Conservation (phyloP, 2,888 invertebrate species). For the Formica aserva region DNA sequence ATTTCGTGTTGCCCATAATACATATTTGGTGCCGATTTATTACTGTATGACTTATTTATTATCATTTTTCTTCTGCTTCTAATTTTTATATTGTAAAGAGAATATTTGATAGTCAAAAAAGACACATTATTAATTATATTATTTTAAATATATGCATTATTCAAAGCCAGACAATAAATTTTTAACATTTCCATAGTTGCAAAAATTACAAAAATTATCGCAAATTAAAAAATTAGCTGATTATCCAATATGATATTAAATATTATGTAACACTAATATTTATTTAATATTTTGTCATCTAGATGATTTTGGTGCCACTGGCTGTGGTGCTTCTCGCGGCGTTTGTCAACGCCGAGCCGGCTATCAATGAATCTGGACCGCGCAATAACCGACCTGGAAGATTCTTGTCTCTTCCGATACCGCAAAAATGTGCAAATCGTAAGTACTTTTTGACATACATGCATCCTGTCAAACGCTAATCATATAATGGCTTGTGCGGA, state of each 20-base stretch:
- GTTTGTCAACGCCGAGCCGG: conserved; percentile 86
- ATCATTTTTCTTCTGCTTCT: background rate
- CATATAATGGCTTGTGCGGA: background rate
- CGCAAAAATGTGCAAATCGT: conserved; percentile 94
- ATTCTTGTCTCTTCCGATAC: conserved; percentile 93
- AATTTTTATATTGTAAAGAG: background rate
- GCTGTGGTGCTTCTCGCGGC: conserved; percentile 88
- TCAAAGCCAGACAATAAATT: background rate
- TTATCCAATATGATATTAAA: background rate
- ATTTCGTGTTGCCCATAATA: background rate
- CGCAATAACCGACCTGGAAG: conserved; percentile 92
- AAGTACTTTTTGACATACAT: conserved; percentile 86
- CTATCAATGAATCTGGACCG: conserved; percentile 88
- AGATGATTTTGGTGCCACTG: conserved; percentile 92
- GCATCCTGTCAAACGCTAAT: background rate
- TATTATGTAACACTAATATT: conserved; percentile 3
- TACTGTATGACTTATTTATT: background rate
- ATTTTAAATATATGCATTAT: conserved; percentile 4
- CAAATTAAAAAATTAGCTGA: background rate
- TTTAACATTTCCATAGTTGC: background rate
- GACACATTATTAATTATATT: background rate
- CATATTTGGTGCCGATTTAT: background rate
- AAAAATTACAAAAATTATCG: conserved; percentile 10
- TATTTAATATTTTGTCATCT: conserved; percentile 59
- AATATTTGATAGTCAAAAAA: background rate